Percentiles rank a stretch among this genome's conserved stretches.
Conservation (phyloP, 2,888 invertebrate genomes). For the Luffia ferchaultella region DNA sequence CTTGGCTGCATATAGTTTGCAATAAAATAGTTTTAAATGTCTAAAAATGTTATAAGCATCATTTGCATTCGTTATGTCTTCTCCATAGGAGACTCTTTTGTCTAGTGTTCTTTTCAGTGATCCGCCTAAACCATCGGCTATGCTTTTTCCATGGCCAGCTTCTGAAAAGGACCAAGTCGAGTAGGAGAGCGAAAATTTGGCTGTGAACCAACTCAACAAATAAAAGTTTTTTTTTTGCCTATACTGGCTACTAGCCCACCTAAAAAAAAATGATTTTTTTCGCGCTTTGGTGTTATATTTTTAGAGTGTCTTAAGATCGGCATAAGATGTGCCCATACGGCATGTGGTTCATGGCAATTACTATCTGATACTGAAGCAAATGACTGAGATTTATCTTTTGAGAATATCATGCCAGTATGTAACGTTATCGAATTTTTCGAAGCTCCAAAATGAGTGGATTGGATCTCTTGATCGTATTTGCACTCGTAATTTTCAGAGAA, state of each 20-base stretch:
- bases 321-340: conserved; percentile 4
- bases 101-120: conserved; percentile 18
- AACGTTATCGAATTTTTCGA: conserved; percentile 8
- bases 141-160: conserved; percentile 18
- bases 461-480: conserved; percentile 8
- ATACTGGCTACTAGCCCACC: conserved; percentile 1
- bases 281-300: not conserved
- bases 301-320: conserved; percentile 1
- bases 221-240: conserved; percentile 11
- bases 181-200: conserved; percentile 4
- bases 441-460: conserved; percentile 10
- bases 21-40: not conserved
- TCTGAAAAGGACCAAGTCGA: conserved; percentile 9
- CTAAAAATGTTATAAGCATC: conserved; percentile 9
- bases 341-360: conserved; percentile 1
- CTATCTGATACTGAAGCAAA: not conserved
- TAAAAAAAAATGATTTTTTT: conserved; percentile 4
- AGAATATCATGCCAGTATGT: not conserved
- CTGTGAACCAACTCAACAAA: conserved; percentile 5
- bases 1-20: not conserved
- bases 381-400: not conserved
- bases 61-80: conserved; percentile 9
- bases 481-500: conserved; percentile 11
- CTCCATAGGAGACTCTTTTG: conserved; percentile 10
- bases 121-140: conserved; percentile 20